A percentile compares a stretch with the other conserved stretches of the same genome.
Evolutionary conservation across 2,797 vertebrate species (phyloP).

Genomic region (Lutjanus campechanus): DNA sequence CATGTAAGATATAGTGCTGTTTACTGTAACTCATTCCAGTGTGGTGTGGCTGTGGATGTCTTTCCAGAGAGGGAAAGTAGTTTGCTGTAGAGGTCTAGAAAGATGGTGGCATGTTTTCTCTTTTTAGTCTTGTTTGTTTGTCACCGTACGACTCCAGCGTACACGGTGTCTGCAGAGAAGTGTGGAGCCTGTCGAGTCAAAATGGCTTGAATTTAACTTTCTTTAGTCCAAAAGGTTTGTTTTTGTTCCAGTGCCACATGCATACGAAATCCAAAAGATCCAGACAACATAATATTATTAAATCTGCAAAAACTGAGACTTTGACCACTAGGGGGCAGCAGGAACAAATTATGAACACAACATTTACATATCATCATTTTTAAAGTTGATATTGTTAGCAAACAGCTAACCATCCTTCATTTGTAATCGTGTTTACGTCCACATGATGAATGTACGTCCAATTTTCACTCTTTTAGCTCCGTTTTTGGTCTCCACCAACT

Average conservation of each 20-base stretch:
- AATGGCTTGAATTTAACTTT: background rate
- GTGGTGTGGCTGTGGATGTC: slow-evolving; percentile 51
- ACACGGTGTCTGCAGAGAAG: slow-evolving; percentile 25
- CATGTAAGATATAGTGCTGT: slow-evolving; percentile 77
- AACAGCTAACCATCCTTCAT: too few species aligned
- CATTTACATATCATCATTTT: too few species aligned
- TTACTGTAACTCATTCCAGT: slow-evolving; percentile 81
- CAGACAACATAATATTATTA: too few species aligned
- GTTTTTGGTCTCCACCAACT: too few species aligned
- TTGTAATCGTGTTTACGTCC: too few species aligned
- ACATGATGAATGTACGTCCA: too few species aligned
- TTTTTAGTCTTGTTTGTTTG: slow-evolving; percentile 50
- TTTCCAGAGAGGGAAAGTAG: slow-evolving; percentile 45
- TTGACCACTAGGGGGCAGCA: background rate
- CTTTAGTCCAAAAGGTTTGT: background rate
- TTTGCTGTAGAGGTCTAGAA: slow-evolving; percentile 55
- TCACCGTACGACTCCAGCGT: background rate
- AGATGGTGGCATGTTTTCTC: slow-evolving; percentile 44
- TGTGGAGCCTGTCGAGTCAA: background rate
- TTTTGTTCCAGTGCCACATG: background rate
- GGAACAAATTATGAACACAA: too few species aligned
- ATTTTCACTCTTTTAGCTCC: too few species aligned
- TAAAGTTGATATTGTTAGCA: too few species aligned
- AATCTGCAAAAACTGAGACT: background rate
- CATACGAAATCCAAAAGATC: background rate